These are phyloP conservation scores for Tokudaia muenninki DNA, from an alignment of 2,797 vertebrate species.

Conservation along the genomic window DNA sequence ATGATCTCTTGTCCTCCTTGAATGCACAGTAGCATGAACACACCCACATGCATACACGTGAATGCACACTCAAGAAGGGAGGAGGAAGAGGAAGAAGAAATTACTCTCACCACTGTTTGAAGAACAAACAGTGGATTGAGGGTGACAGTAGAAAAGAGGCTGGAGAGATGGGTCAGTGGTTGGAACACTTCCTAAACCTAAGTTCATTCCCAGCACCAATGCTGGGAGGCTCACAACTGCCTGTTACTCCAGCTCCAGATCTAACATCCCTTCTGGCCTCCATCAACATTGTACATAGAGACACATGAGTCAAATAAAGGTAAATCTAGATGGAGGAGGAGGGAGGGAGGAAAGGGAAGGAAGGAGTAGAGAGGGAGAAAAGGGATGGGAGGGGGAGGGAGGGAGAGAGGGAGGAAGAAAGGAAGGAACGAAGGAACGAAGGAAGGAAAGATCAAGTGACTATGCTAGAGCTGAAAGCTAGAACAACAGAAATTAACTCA, in stretches of 20 bases:
- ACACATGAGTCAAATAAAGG: background rate
- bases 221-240: background rate
- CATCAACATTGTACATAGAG: background rate
- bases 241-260: background rate
- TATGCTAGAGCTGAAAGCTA: conserved; percentile 23
- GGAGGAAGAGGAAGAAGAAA: background rate
- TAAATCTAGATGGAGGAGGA: background rate
- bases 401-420: background rate
- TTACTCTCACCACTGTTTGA: background rate
- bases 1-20: background rate
- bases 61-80: background rate
- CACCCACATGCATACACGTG: background rate
- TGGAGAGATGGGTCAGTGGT: background rate
- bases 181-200: background rate
- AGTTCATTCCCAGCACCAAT: background rate
- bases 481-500: conserved; percentile 36
- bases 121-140: background rate
- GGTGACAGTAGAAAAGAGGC: too few relatives aligned
- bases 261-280: background rate
- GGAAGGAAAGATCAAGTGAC: background rate
- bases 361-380: too few relatives aligned
- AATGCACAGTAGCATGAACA: background rate
- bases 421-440: background rate
- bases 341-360: background rate
- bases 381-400: too few relatives aligned